Percentiles rank a stretch among this genome's conserved stretches.
Conservation (phyloP, 2,113 vertebrate genomes). For the Triplophysa siluroides region DNA sequence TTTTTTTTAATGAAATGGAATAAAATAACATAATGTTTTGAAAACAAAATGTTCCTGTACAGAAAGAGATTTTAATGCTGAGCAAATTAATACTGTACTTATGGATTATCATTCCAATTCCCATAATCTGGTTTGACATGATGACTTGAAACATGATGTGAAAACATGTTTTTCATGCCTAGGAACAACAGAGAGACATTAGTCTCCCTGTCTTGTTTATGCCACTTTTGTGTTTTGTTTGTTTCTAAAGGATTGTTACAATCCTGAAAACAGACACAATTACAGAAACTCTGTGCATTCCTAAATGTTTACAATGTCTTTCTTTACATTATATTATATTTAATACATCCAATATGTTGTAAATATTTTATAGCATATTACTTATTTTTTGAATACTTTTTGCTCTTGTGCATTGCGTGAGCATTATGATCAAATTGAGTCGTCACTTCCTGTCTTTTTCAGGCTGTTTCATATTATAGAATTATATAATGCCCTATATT, state of each 20-base stretch:
- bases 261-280: not conserved
- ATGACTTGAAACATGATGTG: conserved; percentile 6
- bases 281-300: not conserved
- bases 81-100: not conserved
- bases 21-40: not conserved
- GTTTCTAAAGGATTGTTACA: not conserved
- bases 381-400: not conserved
- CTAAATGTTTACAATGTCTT: not conserved
- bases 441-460: too few relatives aligned
- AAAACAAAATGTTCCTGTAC: not conserved
- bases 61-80: not conserved
- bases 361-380: not conserved
- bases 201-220: conserved; percentile 11
- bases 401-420: too few relatives aligned
- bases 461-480: too few relatives aligned
- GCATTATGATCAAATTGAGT: too few relatives aligned
- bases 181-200: not conserved
- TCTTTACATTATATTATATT: not conserved
- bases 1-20: not conserved
- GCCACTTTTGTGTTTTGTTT: not conserved
- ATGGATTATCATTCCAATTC: conserved; percentile 15
- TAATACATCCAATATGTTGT: not conserved
- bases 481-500: too few relatives aligned
- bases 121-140: conserved; percentile 28
- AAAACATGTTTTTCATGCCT: conserved; percentile 36